Evolutionary conservation across 2,888 invertebrate genomes (phyloP), one percentile per base, ranked within the genome.

Genomic region (Nudaria mundana): DNA sequence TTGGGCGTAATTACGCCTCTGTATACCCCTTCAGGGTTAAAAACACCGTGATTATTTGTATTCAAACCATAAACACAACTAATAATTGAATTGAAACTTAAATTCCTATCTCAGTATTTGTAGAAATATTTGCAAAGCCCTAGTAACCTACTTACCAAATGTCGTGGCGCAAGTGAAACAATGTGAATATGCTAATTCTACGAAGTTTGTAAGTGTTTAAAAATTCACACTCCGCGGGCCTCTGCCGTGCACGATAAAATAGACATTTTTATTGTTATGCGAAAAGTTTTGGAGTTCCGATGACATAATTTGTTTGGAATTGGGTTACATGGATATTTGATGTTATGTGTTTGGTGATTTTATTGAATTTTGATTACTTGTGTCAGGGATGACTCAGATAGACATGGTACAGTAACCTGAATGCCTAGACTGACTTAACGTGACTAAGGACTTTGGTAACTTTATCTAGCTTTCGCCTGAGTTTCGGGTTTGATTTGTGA

Each of bases 181-280:
- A 56, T 42, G 33, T 34, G 40, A 44, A 40, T 44, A 56, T 41
- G 46, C 40, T 41, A 59, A 56, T 52, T 40, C 37, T 42, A 13
- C 7, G 30, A 44, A 52, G 30, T 50, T n/a, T 8, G 7, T 28
- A 16, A 12, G 23, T 47, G 26, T 28, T 45, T 30, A 46, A 59
- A 59, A 49, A 52, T 56, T 44, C 42, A 43, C 31, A 36, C 48
- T 44, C 48, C 39, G 40, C 34, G 20, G 14, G 23, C 12, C 40
- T 41, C 37, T 43, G 33, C 43, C 24, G 24, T 41, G 57, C 48
- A 48, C 56, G 50, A 46, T 45, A 60, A 44, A 41, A 40, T 28
- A 32, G 59, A 45, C 48, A 52, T 56, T 61, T 63, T 61, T 61
- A 63, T 42, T 54, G 48, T 63, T 59, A 59, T 63, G 47, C 31